phyloP scores from a whole-genome alignment of 2,797 vertebrate species.

The Onychomys arenicola region DNA sequence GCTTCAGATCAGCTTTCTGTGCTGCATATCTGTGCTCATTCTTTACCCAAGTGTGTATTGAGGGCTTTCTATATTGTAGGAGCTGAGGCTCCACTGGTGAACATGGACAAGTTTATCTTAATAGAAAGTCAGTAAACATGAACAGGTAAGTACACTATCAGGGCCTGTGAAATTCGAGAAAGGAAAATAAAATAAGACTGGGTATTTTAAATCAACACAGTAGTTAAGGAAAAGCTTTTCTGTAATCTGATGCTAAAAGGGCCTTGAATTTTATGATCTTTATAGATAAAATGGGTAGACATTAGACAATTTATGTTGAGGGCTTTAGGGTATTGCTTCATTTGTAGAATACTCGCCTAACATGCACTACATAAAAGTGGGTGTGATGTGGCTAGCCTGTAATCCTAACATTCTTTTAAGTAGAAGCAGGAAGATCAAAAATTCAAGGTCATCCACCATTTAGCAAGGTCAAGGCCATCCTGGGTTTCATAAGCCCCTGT shows the following conservation, averaged over 20 bases:
- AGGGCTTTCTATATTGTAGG: background rate
- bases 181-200: slow-evolving; percentile 13
- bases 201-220: slow-evolving; percentile 1
- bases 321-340: background rate
- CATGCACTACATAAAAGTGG: background rate
- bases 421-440: background rate
- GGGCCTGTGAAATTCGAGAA: slow-evolving; percentile 19
- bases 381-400: background rate
- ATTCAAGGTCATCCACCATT: slow-evolving; percentile 6
- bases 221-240: slow-evolving; percentile 12
- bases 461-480: background rate
- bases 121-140: background rate
- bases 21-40: background rate
- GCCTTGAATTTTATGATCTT: slow-evolving; percentile 5
- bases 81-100: slow-evolving; percentile 20
- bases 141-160: background rate
- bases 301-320: background rate
- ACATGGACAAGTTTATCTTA: background rate
- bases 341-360: background rate
- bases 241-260: background rate
- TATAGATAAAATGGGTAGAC: background rate
- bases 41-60: background rate
- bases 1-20: background rate
- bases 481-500: background rate
- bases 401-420: background rate